These are phyloP conservation scores for Sebastes flavidus DNA, from an alignment of 2,797 vertebrate genomes.

Conservation along the genomic window DNA sequence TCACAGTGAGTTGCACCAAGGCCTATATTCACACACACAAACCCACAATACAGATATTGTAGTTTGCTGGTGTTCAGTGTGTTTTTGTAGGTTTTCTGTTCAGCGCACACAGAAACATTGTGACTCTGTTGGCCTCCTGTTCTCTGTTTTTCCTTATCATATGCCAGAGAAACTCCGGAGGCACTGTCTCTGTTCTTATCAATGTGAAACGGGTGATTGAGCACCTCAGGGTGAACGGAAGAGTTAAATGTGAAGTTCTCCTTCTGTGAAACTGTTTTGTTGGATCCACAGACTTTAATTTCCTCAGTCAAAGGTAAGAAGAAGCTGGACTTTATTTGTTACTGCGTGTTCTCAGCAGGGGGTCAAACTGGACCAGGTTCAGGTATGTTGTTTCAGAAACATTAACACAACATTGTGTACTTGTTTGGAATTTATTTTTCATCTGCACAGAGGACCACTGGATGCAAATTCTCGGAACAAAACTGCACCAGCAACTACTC, in stretches of 20 bases:
- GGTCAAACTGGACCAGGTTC: background rate
- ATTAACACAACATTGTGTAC: too few species aligned
- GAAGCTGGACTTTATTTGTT: background rate
- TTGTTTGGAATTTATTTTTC: too few species aligned
- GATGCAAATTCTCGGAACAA: too few species aligned
- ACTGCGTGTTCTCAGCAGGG: background rate
- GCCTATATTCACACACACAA: background rate
- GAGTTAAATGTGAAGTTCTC: background rate
- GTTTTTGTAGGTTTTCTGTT: background rate
- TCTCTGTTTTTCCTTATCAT: slow-evolving; percentile 3
- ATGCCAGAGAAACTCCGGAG: background rate
- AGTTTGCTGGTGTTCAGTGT: background rate
- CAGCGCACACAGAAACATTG: background rate
- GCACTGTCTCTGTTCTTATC: background rate
- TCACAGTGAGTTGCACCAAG: background rate
- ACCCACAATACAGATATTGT: background rate
- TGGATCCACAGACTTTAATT: background rate
- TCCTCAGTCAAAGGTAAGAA: slow-evolving; percentile 2
- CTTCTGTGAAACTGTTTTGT: background rate
- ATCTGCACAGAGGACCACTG: too few species aligned
- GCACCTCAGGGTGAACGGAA: background rate
- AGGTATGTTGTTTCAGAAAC: too few species aligned
- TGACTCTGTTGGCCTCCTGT: background rate
- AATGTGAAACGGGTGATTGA: slow-evolving; percentile 5
- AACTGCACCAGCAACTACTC: too few species aligned